These are phyloP conservation scores for Channallabes apus DNA, from an alignment of 2,797 vertebrate species.

Conservation along the genomic window DNA sequence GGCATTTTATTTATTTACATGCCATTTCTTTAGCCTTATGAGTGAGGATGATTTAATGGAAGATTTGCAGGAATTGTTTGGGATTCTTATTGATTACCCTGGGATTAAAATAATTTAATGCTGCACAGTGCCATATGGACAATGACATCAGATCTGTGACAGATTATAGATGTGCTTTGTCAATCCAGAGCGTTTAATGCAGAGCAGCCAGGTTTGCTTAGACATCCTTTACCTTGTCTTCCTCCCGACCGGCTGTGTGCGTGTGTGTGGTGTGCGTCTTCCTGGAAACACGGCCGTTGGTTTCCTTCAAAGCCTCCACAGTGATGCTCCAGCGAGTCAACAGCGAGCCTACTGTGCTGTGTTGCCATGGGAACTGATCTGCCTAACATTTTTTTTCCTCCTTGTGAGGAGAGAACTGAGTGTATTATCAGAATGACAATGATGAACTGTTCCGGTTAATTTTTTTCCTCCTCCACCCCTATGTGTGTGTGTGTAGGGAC, in stretches of 20 bases:
- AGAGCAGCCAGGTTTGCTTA: slow-evolving; percentile 15
- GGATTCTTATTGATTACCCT: neutral
- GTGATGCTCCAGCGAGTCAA: slow-evolving; percentile 67
- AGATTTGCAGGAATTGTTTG: neutral
- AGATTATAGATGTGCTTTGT: neutral
- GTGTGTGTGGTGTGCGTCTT: slow-evolving; percentile 40
- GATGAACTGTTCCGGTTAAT: slow-evolving; percentile 47
- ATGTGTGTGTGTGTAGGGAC: slow-evolving; percentile 17
- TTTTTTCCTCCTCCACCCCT: neutral
- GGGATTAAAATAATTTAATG: neutral
- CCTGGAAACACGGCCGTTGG: slow-evolving; percentile 51
- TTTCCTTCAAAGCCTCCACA: slow-evolving; percentile 66
- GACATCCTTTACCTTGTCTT: slow-evolving; percentile 19
- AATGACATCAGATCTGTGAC: neutral
- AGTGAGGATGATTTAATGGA: neutral
- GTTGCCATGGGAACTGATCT: slow-evolving; percentile 78
- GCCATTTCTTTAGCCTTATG: too few relatives aligned
- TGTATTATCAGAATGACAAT: slow-evolving; percentile 60
- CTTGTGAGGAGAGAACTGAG: slow-evolving; percentile 47
- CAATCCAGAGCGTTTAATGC: neutral
- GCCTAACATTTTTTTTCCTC: slow-evolving; percentile 58
- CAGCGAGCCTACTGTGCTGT: slow-evolving; percentile 66
- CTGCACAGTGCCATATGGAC: neutral
- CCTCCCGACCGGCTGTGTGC: slow-evolving; percentile 16
- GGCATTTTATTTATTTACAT: neutral